phyloP scores from a whole-genome alignment of 2,113 vertebrate species.

The Apus apus region DNA sequence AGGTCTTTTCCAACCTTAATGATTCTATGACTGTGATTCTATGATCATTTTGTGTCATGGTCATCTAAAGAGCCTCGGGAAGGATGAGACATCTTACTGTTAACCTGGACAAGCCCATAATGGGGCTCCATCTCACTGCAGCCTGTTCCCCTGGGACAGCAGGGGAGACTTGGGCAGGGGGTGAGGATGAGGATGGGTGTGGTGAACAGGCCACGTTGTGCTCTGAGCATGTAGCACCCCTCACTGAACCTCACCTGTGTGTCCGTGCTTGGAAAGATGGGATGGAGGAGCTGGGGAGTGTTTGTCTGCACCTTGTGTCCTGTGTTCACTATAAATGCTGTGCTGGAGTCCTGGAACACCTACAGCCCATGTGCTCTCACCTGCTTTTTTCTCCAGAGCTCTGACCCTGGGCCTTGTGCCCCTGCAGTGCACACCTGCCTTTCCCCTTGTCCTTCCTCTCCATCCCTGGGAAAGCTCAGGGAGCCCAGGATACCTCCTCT shows the following conservation, averaged over 20 bases:
- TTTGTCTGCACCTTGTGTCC: neutral
- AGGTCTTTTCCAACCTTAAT: too few relatives aligned
- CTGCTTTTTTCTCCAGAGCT: neutral
- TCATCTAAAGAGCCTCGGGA: neutral
- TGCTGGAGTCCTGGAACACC: neutral
- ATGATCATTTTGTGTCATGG: neutral
- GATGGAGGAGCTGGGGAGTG: neutral
- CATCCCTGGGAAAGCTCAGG: neutral
- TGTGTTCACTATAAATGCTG: rapidly evolving
- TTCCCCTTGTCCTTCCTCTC: too few relatives aligned
- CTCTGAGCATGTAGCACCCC: neutral
- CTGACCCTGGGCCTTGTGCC: neutral
- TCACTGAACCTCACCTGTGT: rapidly evolving
- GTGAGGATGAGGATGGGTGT: neutral
- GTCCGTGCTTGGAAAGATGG: neutral
- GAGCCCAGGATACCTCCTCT: neutral
- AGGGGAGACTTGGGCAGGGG: neutral
- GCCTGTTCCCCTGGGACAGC: neutral
- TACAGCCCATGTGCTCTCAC: neutral
- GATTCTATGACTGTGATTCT: too few relatives aligned
- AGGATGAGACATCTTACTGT: neutral
- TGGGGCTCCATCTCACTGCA: rapidly evolving
- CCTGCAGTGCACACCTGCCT: neutral
- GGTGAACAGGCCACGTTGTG: neutral
- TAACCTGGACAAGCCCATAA: neutral